phyloP scores from a whole-genome alignment of 2,797 vertebrate species.

The Pristis pectinata region DNA sequence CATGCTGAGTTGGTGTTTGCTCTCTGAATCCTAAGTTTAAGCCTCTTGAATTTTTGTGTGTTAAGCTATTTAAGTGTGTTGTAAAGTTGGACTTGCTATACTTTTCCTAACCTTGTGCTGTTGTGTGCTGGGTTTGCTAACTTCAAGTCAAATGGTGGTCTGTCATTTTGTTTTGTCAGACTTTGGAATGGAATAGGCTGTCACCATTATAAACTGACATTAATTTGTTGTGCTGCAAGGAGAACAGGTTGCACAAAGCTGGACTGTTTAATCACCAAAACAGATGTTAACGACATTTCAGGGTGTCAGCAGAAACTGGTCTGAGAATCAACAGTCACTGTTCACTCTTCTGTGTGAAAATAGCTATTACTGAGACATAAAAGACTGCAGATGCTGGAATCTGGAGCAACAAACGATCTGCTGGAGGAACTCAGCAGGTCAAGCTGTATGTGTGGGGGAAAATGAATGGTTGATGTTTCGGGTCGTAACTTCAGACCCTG shows the following conservation, averaged over 20 bases:
- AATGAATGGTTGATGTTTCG: too few species aligned
- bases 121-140: not conserved
- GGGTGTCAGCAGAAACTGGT: not conserved
- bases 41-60: not conserved
- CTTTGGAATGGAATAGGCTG: not conserved
- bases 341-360: too few species aligned
- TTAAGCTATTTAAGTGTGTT: not conserved
- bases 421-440: too few species aligned
- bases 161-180: not conserved
- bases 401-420: too few species aligned
- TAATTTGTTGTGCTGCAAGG: not conserved
- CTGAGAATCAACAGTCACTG: too few species aligned
- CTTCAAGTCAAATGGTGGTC: not conserved
- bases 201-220: not conserved
- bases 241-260: not conserved
- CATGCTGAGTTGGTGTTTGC: not conserved
- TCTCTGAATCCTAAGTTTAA: not conserved
- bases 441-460: too few species aligned
- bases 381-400: too few species aligned
- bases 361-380: too few species aligned
- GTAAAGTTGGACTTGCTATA: not conserved
- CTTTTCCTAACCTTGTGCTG: not conserved
- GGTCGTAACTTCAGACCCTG: too few species aligned
- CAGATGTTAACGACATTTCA: constrained; percentile 29
- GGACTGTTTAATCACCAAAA: not conserved